phyloP scores from a whole-genome alignment of 2,888 invertebrate species.

The Lymantria dispar region DNA sequence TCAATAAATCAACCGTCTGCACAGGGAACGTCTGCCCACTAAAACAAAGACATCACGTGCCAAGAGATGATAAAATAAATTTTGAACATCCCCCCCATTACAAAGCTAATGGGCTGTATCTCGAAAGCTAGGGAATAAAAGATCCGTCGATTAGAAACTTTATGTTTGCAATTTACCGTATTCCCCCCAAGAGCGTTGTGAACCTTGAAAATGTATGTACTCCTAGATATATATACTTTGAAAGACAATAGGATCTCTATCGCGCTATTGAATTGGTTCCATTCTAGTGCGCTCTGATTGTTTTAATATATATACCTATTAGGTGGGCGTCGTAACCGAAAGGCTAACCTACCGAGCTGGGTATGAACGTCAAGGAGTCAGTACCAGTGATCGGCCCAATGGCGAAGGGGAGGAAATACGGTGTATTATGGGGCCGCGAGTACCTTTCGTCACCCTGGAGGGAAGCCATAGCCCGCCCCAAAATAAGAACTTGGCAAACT shows the following conservation, averaged over 20 bases:
- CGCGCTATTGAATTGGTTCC: too few species aligned
- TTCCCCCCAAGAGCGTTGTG: constrained; percentile 45
- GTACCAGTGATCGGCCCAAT: too few species aligned
- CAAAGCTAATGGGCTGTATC: constrained; percentile 81
- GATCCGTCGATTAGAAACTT: constrained; percentile 82
- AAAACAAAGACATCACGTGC: constrained; percentile 78
- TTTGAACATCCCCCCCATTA: constrained; percentile 76
- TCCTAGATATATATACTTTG: constrained; percentile 15
- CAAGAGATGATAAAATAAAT: constrained; percentile 80
- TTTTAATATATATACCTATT: too few species aligned
- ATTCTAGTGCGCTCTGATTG: too few species aligned
- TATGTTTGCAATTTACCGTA: constrained; percentile 79
- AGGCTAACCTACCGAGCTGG: too few species aligned
- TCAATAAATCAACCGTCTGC: constrained; percentile 41
- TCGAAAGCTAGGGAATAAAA: constrained; percentile 77
- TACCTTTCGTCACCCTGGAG: too few species aligned
- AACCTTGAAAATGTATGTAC: constrained; percentile 45
- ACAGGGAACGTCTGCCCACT: constrained; percentile 37
- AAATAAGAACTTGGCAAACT: constrained; percentile 44
- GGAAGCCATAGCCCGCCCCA: too few species aligned
- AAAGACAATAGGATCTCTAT: background rate
- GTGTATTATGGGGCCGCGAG: too few species aligned
- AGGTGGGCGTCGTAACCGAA: too few species aligned
- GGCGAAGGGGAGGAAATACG: too few species aligned
- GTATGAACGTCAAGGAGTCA: too few species aligned